A percentile compares a stretch with the other conserved stretches of the same genome.
These are phyloP conservation scores for Ctenoplectra terminalis DNA, from an alignment of 1,140 invertebrate species.

Conservation along the genomic window DNA sequence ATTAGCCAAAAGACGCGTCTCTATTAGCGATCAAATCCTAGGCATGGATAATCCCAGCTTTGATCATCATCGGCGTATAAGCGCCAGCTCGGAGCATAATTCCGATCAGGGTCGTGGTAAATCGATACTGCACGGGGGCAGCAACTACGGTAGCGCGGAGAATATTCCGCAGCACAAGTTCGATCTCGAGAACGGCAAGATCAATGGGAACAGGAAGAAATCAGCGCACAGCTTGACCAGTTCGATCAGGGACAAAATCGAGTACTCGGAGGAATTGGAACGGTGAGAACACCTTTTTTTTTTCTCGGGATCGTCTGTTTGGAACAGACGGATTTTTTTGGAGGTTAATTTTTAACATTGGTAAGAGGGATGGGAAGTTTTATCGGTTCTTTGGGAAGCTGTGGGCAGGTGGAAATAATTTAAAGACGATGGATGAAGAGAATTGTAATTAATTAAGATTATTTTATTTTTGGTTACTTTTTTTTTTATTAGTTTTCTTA, in stretches of 20 bases:
- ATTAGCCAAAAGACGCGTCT: conserved; percentile 75
- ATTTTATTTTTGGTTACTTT: too few relatives aligned
- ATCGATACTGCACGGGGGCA: conserved; percentile 77
- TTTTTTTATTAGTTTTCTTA: too few relatives aligned
- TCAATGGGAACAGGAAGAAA: conserved; percentile 78
- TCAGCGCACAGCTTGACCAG: conserved; percentile 80
- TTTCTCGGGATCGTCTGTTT: neutral
- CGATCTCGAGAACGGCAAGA: conserved; percentile 78
- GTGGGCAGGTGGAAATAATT: too few relatives aligned
- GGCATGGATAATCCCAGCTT: conserved; percentile 79
- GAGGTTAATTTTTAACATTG: too few relatives aligned
- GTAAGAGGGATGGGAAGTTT: too few relatives aligned
- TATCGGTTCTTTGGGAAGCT: too few relatives aligned
- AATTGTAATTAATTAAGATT: too few relatives aligned
- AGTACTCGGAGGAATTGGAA: conserved; percentile 80
- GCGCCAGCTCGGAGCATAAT: conserved; percentile 76
- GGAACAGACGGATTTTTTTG: too few relatives aligned
- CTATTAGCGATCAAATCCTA: conserved; percentile 78
- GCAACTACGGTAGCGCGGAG: conserved; percentile 74
- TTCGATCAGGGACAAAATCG: conserved; percentile 81
- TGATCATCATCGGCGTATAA: conserved; percentile 78
- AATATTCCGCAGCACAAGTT: conserved; percentile 79
- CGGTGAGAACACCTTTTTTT: conserved; percentile 76
- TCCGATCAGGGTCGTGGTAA: conserved; percentile 75
- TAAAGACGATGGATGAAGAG: too few relatives aligned